These are phyloP conservation scores for Crocallis elinguaria DNA, from an alignment of 2,888 invertebrate species.

Conservation along the genomic window DNA sequence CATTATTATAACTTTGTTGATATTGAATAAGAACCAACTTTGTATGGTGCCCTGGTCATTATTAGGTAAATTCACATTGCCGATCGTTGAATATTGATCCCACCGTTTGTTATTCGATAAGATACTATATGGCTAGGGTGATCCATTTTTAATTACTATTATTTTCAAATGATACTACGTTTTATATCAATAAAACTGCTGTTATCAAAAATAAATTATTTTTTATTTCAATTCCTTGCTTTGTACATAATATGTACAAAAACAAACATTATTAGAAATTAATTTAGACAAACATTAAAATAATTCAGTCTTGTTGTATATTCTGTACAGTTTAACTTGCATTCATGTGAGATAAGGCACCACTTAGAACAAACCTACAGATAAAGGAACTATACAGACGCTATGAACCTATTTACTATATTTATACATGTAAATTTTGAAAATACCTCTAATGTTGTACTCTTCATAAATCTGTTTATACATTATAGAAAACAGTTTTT, in stretches of 20 bases:
- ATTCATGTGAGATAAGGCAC: constrained; percentile 33
- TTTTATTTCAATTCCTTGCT: constrained; percentile 70
- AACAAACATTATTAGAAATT: constrained; percentile 56
- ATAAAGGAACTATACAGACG: constrained; percentile 27
- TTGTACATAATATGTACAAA: constrained; percentile 61
- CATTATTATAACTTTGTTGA: constrained; percentile 13
- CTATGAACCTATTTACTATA: neutral
- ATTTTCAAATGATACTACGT: constrained; percentile 33
- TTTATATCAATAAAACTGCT: constrained; percentile 56
- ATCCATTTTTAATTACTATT: constrained; percentile 19
- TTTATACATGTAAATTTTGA: neutral
- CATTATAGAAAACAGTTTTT: neutral
- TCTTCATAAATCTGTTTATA: neutral
- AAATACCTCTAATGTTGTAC: neutral
- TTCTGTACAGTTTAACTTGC: constrained; percentile 74
- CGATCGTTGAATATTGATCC: constrained; percentile 5
- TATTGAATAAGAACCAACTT: constrained; percentile 3
- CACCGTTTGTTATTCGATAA: constrained; percentile 10
- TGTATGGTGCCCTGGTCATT: constrained; percentile 1
- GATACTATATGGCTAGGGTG: neutral
- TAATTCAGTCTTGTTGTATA: constrained; percentile 79
- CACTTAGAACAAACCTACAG: constrained; percentile 38
- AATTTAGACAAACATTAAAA: constrained; percentile 67
- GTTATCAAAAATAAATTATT: constrained; percentile 77
- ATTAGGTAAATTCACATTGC: neutral